These are phyloP conservation scores for Pipa parva DNA, from an alignment of 2,113 vertebrate genomes.

Conservation along the genomic window DNA sequence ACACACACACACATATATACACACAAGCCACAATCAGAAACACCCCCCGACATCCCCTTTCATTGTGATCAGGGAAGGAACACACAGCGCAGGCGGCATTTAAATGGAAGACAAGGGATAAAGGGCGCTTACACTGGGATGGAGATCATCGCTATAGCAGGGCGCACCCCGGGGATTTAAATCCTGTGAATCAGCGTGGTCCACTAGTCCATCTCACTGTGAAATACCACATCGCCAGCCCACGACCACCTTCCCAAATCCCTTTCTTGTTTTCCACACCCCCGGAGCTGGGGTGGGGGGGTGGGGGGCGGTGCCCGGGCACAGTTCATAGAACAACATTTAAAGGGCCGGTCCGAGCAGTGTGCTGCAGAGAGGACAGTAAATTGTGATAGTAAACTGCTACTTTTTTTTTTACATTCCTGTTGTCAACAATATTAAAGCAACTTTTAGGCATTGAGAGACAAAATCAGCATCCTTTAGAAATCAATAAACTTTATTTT, in stretches of 20 bases:
- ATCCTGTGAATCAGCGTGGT: slow-evolving; percentile 21
- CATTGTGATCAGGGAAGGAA: not conserved
- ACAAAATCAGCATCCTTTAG: too few species aligned
- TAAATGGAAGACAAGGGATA: not conserved
- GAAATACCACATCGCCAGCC: slow-evolving; percentile 28
- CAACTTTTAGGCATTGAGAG: too few species aligned
- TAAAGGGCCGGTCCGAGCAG: slow-evolving; percentile 14
- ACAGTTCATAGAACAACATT: not conserved
- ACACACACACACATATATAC: too few species aligned
- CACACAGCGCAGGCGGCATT: not conserved
- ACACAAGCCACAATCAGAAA: too few species aligned
- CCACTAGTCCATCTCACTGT: slow-evolving; percentile 27
- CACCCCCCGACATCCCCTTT: not conserved
- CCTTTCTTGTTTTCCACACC: slow-evolving; percentile 43
- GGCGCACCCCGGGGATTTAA: slow-evolving; percentile 10
- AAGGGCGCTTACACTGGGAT: slow-evolving; percentile 29
- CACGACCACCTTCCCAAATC: slow-evolving; percentile 27
- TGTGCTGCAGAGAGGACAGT: too few species aligned
- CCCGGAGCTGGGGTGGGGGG: slow-evolving; percentile 30
- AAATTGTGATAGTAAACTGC: too few species aligned
- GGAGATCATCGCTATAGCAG: slow-evolving; percentile 22
- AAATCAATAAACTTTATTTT: too few species aligned
- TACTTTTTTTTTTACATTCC: too few species aligned
- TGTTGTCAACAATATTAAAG: too few species aligned
- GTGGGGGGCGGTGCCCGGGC: slow-evolving; percentile 23